These are phyloP conservation scores for Glareola pratincola DNA, from an alignment of 2,113 vertebrate genomes.

Conservation along the genomic window DNA sequence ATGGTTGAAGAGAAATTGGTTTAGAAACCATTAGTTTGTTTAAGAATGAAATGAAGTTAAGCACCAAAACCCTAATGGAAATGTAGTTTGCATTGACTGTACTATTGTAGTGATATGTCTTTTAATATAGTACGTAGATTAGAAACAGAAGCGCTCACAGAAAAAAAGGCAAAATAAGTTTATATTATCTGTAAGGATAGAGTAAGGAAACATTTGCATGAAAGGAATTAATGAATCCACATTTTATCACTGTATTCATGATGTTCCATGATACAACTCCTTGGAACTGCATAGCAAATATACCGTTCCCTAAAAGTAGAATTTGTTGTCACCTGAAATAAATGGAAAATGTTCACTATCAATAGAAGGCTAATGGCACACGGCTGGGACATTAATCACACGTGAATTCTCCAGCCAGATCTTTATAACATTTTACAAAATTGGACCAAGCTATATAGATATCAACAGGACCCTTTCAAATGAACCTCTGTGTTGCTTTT, in stretches of 20 bases:
- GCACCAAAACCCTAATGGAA: neutral
- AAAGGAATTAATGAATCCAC: neutral
- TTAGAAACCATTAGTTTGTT: neutral
- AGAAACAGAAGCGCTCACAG: neutral
- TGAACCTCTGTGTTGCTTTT: neutral
- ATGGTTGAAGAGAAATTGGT: neutral
- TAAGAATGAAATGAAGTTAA: neutral
- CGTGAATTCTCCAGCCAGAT: neutral
- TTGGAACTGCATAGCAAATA: neutral
- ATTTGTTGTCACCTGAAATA: neutral
- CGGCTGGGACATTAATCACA: neutral
- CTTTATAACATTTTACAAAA: neutral
- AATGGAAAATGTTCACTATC: neutral
- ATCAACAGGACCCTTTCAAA: neutral
- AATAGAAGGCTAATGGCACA: neutral
- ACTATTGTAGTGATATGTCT: neutral
- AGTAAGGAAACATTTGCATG: neutral
- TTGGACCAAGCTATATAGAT: neutral
- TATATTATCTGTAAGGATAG: neutral
- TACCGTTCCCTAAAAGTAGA: neutral
- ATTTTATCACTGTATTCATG: neutral
- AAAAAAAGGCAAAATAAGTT: neutral
- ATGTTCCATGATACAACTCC: neutral
- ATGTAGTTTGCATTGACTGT: neutral
- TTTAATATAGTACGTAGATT: neutral